phyloP scores from a whole-genome alignment of 2,888 invertebrate genomes.

The Julus scanicus region DNA sequence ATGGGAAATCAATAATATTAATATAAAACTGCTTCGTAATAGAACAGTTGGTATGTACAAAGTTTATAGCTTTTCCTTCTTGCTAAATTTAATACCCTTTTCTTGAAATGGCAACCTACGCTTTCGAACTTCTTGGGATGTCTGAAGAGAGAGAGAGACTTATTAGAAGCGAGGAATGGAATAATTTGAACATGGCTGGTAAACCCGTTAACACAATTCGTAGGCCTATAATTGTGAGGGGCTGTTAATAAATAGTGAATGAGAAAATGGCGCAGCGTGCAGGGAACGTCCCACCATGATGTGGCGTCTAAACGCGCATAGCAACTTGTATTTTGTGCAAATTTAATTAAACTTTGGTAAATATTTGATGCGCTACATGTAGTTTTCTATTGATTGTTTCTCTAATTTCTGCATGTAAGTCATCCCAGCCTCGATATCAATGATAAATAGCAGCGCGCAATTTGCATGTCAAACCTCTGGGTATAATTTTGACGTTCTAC shows the following conservation, averaged over 20 bases:
- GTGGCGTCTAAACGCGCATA: not conserved
- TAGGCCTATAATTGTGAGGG: not conserved
- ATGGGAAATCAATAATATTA: slow-evolving; percentile 47
- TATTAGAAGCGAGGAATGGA: not conserved
- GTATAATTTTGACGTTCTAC: slow-evolving; percentile 40
- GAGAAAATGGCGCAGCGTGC: slow-evolving; percentile 40
- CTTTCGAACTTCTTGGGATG: not conserved
- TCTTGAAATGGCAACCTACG: not conserved
- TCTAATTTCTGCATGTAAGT: slow-evolving; percentile 31
- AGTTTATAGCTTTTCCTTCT: not conserved
- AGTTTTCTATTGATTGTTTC: slow-evolving; percentile 43
- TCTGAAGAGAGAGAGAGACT: not conserved
- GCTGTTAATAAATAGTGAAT: not conserved
- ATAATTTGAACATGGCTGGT: not conserved
- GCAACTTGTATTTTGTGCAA: slow-evolving; percentile 36
- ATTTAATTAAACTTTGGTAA: slow-evolving; percentile 41
- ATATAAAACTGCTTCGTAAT: slow-evolving; percentile 10
- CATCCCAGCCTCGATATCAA: slow-evolving; percentile 32
- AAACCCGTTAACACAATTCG: not conserved
- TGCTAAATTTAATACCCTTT: not conserved
- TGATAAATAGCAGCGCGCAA: slow-evolving; percentile 40
- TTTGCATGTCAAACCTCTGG: slow-evolving; percentile 47
- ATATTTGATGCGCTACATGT: slow-evolving; percentile 43
- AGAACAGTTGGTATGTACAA: slow-evolving; percentile 2
- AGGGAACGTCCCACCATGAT: not conserved